phyloP scores from a whole-genome alignment of 2,888 invertebrate genomes.

The Cerastis leucographa region DNA sequence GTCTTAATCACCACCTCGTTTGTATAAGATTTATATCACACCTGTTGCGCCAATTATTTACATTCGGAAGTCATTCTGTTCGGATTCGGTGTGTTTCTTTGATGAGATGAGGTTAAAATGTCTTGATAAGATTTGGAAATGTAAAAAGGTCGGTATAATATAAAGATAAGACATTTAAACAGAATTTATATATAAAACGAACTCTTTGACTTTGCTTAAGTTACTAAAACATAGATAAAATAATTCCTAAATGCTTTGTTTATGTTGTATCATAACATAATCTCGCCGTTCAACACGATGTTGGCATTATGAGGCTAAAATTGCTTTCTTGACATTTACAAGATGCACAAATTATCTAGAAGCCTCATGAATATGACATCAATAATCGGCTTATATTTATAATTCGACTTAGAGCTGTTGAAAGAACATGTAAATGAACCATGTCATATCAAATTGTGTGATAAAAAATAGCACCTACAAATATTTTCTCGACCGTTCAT shows the following conservation, averaged over 20 bases:
- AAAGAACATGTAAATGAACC: conserved; percentile 74
- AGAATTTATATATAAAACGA: neutral
- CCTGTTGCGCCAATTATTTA: conserved; percentile 89
- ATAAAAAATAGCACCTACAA: conserved; percentile 71
- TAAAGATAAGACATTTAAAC: neutral
- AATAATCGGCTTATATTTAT: conserved; percentile 73
- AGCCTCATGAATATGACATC: conserved; percentile 73
- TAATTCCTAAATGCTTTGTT: conserved; percentile 50
- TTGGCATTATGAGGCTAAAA: conserved; percentile 68
- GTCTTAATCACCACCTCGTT: conserved; percentile 87
- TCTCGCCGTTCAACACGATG: conserved; percentile 59
- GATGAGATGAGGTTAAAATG: conserved; percentile 34
- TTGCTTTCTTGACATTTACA: conserved; percentile 69
- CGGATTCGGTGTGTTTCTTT: conserved; percentile 62
- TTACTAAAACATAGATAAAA: conserved; percentile 10
- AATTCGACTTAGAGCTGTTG: conserved; percentile 71
- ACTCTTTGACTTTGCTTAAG: neutral
- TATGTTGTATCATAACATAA: conserved; percentile 59
- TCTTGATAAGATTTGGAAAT: conserved; percentile 29
- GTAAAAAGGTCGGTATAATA: neutral
- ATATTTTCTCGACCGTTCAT: conserved; percentile 70
- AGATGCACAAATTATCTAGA: conserved; percentile 69
- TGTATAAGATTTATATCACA: conserved; percentile 86
- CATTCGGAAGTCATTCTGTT: conserved; percentile 84
- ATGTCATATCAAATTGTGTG: conserved; percentile 66